phyloP scores from a whole-genome alignment of 2,113 vertebrate species.

The Pollimyrus isidori region DNA sequence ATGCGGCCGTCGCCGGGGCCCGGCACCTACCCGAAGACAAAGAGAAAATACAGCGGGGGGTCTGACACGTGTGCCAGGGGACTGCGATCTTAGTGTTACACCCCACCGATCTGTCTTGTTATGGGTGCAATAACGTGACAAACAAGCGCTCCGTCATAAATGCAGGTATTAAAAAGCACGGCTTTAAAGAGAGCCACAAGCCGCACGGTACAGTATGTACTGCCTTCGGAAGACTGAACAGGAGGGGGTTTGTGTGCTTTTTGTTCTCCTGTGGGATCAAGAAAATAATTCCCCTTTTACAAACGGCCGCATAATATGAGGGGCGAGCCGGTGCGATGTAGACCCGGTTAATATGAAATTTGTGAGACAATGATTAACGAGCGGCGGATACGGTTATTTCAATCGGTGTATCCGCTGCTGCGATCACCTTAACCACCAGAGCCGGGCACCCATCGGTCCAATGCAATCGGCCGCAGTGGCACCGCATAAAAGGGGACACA shows the following conservation, averaged over 20 bases:
- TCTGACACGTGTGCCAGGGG: slow-evolving; percentile 1
- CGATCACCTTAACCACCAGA: background rate
- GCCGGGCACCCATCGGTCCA: background rate
- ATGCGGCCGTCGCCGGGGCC: background rate
- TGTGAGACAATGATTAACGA: background rate
- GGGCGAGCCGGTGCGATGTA: background rate
- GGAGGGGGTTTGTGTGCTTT: background rate
- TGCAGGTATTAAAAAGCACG: background rate
- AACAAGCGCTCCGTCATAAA: background rate
- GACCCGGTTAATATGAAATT: background rate
- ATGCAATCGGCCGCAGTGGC: slow-evolving; percentile 3
- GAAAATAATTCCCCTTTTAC: background rate
- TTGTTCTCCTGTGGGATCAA: background rate
- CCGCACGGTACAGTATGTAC: background rate
- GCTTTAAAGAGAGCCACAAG: background rate
- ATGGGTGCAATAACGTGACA: background rate
- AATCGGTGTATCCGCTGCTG: background rate
- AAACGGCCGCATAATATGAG: background rate
- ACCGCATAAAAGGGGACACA: background rate
- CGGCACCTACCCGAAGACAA: slow-evolving; percentile 2
- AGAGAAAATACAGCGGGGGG: slow-evolving; percentile 3
- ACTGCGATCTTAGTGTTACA: background rate
- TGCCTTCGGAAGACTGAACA: background rate
- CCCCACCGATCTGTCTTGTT: background rate
- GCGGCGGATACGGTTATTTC: background rate